Evolutionary conservation across 2,888 invertebrate species (phyloP), one percentile per base, ranked within the genome.

Genomic region (Camponotus fellah): DNA sequence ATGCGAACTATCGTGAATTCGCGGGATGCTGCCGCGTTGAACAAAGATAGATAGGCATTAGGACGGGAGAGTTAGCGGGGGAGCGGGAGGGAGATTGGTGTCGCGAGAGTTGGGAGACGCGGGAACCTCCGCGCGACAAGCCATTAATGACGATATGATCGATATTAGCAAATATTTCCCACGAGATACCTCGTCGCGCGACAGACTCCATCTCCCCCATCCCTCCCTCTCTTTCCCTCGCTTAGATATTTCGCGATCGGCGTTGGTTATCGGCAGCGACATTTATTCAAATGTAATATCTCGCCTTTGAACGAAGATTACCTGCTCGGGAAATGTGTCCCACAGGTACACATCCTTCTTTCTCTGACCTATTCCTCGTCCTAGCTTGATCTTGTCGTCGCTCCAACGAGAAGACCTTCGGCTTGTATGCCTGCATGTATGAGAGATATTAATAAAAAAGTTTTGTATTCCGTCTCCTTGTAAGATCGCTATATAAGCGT

Each of bases 271-370:
- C 94, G 94, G 90, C 92, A 91, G 88, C 92, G 94, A 94, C 94
- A 92, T 94, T 95, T 95, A 95, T 95, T 95, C 94, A 95, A 95
- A 95, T 95, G 94, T 94, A 94, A 95, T 95, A 94, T 94, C 94
- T 94, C 91, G 94, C 92, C 93, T 92, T 89, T 89, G 87, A 91
- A 92, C 92, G 94, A 93, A 93, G 94, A 95, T 95, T 95, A 93
- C 93, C 92, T 92, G 91, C 88, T 87, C 90, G 89, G 92, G 85
- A 92, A 94, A 94, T 93, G 93, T 90, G 94, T 94, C 94, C 94
- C 94, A 90, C 89, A 90, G 93, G 94, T 89, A 90, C 86, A 60
- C 71, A 43, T 53, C 76, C 69, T 68, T 75, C 74, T 66, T 56
- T 53, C 46, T 53, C 8, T 64, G 32, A 8, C 49, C 26, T 26